Percentiles rank a stretch among this genome's conserved stretches.
phyloP scores from a whole-genome alignment of 2,113 vertebrate genomes.

The Atherinomorus stipes region DNA sequence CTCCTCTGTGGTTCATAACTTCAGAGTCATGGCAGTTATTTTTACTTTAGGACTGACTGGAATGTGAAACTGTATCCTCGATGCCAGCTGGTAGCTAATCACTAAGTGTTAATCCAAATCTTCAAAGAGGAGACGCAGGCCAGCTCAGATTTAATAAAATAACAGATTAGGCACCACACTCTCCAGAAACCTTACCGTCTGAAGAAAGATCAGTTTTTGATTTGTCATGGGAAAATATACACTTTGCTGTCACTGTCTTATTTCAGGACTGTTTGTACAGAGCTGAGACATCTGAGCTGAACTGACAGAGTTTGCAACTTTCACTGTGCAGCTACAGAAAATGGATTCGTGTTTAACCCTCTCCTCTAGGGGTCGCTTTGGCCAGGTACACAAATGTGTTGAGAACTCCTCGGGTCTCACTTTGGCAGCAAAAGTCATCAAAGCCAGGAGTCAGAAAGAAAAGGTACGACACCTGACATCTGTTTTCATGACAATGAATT shows the following conservation, averaged over 20 bases:
- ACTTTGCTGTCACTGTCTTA: neutral
- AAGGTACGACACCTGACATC: slow-evolving; percentile 84
- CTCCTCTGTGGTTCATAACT: slow-evolving; percentile 75
- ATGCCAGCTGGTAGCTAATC: slow-evolving; percentile 83
- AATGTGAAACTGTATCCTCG: slow-evolving; percentile 83
- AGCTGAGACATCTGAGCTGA: neutral
- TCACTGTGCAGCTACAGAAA: neutral
- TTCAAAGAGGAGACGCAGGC: slow-evolving; percentile 77
- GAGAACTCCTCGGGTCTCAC: slow-evolving; percentile 96
- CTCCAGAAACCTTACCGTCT: slow-evolving; percentile 39
- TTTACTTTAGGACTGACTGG: slow-evolving; percentile 74
- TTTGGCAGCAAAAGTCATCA: slow-evolving; percentile 97
- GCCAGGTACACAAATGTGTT: slow-evolving; percentile 96
- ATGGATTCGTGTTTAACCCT: neutral
- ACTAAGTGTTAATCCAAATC: slow-evolving; percentile 80
- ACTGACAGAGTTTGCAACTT: neutral
- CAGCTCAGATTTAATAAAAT: slow-evolving; percentile 76
- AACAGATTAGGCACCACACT: slow-evolving; percentile 54
- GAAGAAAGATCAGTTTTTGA: slow-evolving; percentile 49
- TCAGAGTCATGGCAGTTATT: slow-evolving; percentile 81
- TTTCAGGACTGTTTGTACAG: slow-evolving; percentile 3
- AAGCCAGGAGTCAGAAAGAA: slow-evolving; percentile 88
- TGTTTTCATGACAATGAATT: slow-evolving; percentile 4
- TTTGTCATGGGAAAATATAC: slow-evolving; percentile 39
- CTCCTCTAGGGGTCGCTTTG: slow-evolving; percentile 90